Evolutionary conservation across 2,888 invertebrate genomes (phyloP), one percentile per base, ranked within the genome.

Genomic region (Serrognathus titanus): DNA sequence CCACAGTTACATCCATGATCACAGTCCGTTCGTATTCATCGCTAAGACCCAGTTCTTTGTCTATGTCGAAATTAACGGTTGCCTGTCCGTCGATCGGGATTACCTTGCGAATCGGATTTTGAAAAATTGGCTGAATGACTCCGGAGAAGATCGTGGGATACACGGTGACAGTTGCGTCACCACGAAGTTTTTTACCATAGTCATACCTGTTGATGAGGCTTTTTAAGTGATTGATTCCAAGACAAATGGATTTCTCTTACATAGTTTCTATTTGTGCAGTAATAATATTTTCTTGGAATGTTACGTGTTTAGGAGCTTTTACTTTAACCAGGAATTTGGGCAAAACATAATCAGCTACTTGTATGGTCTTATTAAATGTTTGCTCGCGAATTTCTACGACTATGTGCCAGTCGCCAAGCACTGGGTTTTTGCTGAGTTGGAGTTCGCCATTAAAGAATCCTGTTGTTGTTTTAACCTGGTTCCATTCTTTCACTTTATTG

Each of bases 241-340:
- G 24, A 31, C 24, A 31, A 31, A 31, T 31, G 2, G 7, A 31
- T 6, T 31, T 31, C 24, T 75, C 81, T 82, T 82, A 94, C 91
- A 88, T 90, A 12, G 96, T 89, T 51, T 88, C 85, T 3, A 97
- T 83, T 16, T 90, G 89, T 20, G 90, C 90, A 13, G 83, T 83
- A 48, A 97, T 83, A 60, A 87, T 85, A 45, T 87, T 88, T 51
- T 94, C 92, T 62, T 86, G 86, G 72, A 92, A 89, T 1, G 94
- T 88, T 5, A 89, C 84, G 75, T 93, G 92, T 52, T 89, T 84
- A 0, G 92, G 90, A 36, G 94, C 84, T 63, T 90, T 86, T 59
- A 97, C 86, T 35, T 85, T 84, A 57, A 97, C 91, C 71, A 95
- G 88, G 77, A 96, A 98, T 73, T 96, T 96, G 0, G 98, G 98